Base-by-base conservation (phyloP, 2,113 vertebrate species). In the Rhizomys pruinosus region DNA sequence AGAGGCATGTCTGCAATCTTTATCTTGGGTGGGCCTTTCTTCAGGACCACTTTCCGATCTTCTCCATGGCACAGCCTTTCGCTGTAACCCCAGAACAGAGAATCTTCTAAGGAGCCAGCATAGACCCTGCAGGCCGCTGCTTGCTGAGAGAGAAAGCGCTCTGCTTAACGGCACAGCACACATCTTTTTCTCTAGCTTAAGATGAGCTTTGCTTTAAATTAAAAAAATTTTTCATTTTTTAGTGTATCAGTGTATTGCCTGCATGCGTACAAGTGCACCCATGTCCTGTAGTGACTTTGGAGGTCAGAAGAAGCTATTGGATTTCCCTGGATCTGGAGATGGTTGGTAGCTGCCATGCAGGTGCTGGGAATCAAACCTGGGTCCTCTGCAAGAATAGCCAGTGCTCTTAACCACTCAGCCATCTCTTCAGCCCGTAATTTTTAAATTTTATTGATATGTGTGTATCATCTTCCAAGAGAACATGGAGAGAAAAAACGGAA, bases 1-100 rank as follows among this genome's bases (percentile, higher is more conserved):
- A 95, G 57, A 82, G 97, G 90, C 77, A 94, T 94, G 68, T 96
- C 94, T 19, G 89, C 23, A 74, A 96, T 44, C 82, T 92, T 84
- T 74, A 95, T 79, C 95, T 97, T 87, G 13, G 69, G 78, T 23
- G 72, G 72, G 9, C 57, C 93, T 92, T 98, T 97, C 86, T 93
- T 86, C 66, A 94, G 59, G 59, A 98, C 34, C 8, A 19, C 37
- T 69, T 95, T 93, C 27, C 87, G 96, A 34, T 98, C 44, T 84
- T 97, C 97, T 91, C 96, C 89, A 68, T 97, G 97, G 86, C 94
- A 96, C 88, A 97, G 97, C 66, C 97, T 97, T 92, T 98, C 97
- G 0, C 97, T 89, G 44, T 95, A 92, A 71, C 97, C 74, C 69
- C 97, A 74, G 87, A 98, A 98, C 87, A 98, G 94, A 72, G 95